Base-by-base conservation (phyloP, 1,140 invertebrate genomes). In the Campoletis sonorensis region DNA sequence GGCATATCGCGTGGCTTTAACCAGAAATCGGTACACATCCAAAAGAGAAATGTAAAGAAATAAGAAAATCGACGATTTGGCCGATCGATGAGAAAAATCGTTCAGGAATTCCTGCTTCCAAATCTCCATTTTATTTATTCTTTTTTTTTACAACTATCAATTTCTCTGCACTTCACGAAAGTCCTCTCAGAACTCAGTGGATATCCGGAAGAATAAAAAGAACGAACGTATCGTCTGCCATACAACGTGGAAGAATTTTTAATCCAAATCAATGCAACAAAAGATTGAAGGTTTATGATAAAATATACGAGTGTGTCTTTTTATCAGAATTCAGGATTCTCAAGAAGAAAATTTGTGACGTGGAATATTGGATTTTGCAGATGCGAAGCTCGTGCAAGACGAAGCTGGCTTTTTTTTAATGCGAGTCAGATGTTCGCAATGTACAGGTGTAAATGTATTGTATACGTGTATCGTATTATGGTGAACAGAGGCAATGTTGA, bases 21-120 rank as follows among this genome's bases (percentile, higher is more conserved):
- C 51, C 73, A 30, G 73, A 77, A 77, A 77, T 64, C 27, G 40
- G 15, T 16, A 54, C n/a, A 72, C 15, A 49, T 23, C 16, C 70
- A 13, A 72, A 4, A 23, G 40, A 72, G 26, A 45, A 27, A 26
- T 16, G n/a, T 0, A 54, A 72, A 79, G 78, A 71, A 73, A 80
- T 77, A 79, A 79, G 51, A 54, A 49, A 26, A 51, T 76, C 26
- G 75, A 58, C 23, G 40, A 33, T 45, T 45, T 45, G 40, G 40
- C 11, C 27, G 72, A 23, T 3, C 23, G 15, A 13, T 58, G 13
- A 21, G 5, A 58, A 58, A 58, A 58, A 7, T 58, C 3, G 1
- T 18, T 58, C 21, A 7, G 21, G 54, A 58, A 58, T n/a, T 58
- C 13, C 13, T 23, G 5, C 5, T 7, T 1, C 21, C 5, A 58